Base-by-base conservation (phyloP, 2,113 vertebrate species). In the Aix galericulata region DNA sequence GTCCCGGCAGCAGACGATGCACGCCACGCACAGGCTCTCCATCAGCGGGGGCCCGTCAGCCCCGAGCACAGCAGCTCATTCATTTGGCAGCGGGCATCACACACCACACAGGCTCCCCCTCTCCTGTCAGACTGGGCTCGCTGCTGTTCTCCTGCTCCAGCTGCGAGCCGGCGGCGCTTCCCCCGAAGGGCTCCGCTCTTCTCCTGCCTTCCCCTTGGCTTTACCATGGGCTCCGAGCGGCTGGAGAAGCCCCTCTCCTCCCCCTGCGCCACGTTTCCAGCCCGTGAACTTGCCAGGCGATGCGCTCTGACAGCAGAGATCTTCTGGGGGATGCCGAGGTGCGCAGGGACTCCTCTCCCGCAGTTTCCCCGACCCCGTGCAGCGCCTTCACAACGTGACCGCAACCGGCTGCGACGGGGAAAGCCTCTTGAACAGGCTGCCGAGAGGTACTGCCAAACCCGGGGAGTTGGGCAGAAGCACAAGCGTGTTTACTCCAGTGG, bases 1-100 rank as follows among this genome's bases (percentile, higher is more conserved):
- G 22, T 58, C 48, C 7, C 34, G 59, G 77, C 80, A 92, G 18
- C 87, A 34, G 75, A 48, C 9, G 89, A 89, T 76, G 92, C 91
- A 8, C 82, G 86, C 91, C 82, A 6, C 25, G 58, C 32, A 80
- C 78, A 71, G 11, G 40, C 25, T 68, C 90, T 94, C 94, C 92
- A 79, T 2, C 17, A 56, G 21, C 8, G 50, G 69, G 63, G 58
- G 72, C 77, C 2, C 4, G 34, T 58, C 2, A 10, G 94, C 95
- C 93, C 71, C 10, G 56, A 69, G 77, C 78, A 93, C 88, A 84
- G 94, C 95, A 26, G 94, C 92, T 95, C 89, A 88, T 82, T 87
- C 86, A 91, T 92, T 77, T 34, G 26, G 88, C 89, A 96, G 42
- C 16, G 81, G 84, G 86, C 40, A 71, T 91, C 83, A 95, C 86